Evolutionary conservation across 2,888 invertebrate species (phyloP), one percentile per base, ranked within the genome.

Genomic region (Adelognathus sp.): DNA sequence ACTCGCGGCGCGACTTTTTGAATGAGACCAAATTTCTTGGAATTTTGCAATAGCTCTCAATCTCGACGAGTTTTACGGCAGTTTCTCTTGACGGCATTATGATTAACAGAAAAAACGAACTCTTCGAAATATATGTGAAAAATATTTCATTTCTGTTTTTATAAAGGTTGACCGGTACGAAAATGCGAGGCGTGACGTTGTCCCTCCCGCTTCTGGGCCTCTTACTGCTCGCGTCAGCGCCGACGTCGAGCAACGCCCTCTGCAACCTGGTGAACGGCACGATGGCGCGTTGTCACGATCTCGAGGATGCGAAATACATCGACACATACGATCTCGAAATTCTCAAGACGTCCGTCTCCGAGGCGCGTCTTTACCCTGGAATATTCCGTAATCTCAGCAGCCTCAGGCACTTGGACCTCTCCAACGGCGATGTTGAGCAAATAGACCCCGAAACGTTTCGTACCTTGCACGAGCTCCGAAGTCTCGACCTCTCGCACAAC

Each of bases 371-470:
- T 2, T 52, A 72, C 0, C 75, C 83, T 0, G 84, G 81, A 0
- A 52, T 81, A n/a, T 85, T 86, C 54, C 60, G 41, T 0, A 93
- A 93, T 82, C 91, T 95, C 58, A 93, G 93, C 31, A 94, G 93
- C 89, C 90, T 95, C 41, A 94, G 93, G 58, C 93, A 94, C 44
- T 90, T 95, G 82, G 94, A 95, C 89, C 90, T 95, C 33, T 95
- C 95, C 1, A 92, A 93, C 56, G 95, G 95, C 84, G 92, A 93
- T 52, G 92, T 95, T 58, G 93, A 93, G 64, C 92, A 92, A 76
- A 89, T 95, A 33, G 83, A 89, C 9, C 93, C 94, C 1, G 94
- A 93, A 82, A 92, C 94, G 83, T 93, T 95, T 71, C 88, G 91
- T 29, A 93, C 93, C 72, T 93, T 95, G 64, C 93, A 92, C 78